phyloP scores from a whole-genome alignment of 2,888 invertebrate genomes.

The Latrodectus elegans region DNA sequence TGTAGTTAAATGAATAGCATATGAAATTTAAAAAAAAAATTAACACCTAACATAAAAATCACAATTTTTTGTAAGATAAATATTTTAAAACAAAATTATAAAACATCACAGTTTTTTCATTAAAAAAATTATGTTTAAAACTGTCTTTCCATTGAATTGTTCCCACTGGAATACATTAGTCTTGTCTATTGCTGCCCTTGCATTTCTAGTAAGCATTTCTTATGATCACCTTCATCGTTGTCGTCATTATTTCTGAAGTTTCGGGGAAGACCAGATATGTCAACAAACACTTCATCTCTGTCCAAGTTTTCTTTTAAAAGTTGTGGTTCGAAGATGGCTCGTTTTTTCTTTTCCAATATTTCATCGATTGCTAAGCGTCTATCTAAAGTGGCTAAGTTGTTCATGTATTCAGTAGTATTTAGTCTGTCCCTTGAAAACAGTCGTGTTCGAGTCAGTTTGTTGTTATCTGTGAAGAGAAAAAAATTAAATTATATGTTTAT shows the following conservation, averaged over 20 bases:
- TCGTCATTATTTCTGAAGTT: constrained; percentile 21
- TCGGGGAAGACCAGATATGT: constrained; percentile 57
- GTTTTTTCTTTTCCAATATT: constrained; percentile 65
- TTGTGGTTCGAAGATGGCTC: constrained; percentile 62
- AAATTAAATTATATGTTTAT: neutral
- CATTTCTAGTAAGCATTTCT: constrained; percentile 50
- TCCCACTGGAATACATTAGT: neutral
- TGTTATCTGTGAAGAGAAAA: constrained; percentile 33
- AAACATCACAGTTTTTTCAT: too few species aligned
- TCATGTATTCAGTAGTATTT: constrained; percentile 68
- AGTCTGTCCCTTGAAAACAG: constrained; percentile 66
- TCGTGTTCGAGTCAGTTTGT: constrained; percentile 37
- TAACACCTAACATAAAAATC: too few species aligned
- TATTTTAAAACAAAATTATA: too few species aligned
- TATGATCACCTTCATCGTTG: constrained; percentile 46
- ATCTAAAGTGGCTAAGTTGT: constrained; percentile 66
- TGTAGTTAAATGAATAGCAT: too few species aligned
- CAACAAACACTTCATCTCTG: constrained; percentile 64
- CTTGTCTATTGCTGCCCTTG: constrained; percentile 31
- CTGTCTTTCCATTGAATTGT: neutral
- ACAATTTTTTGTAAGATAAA: too few species aligned
- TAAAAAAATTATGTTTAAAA: neutral
- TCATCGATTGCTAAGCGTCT: constrained; percentile 66
- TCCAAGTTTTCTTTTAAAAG: constrained; percentile 52
- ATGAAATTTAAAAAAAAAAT: too few species aligned